A percentile compares a stretch with the other conserved stretches of the same genome.
phyloP scores from a whole-genome alignment of 2,888 invertebrate species.

The Caenorhabditis auriculariae region DNA sequence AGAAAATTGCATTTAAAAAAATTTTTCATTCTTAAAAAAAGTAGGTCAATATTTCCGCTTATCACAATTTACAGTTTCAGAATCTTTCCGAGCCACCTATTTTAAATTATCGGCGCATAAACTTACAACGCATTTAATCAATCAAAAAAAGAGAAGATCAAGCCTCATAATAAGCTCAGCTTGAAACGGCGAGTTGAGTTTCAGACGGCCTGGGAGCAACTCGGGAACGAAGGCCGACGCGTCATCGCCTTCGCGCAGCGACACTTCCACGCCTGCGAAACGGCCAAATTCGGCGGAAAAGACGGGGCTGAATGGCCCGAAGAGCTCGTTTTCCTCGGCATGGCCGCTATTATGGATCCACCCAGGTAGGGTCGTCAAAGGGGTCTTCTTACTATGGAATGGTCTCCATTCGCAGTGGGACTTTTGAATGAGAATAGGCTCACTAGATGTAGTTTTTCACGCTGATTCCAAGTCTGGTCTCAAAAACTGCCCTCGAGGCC shows the following conservation, averaged over 20 bases:
- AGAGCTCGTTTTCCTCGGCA: constrained; percentile 58
- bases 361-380: constrained; percentile 34
- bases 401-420: too few species aligned
- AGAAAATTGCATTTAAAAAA: background rate
- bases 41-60: too few species aligned
- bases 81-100: too few species aligned
- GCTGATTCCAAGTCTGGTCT: too few species aligned
- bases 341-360: constrained; percentile 62
- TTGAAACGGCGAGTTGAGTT: too few species aligned
- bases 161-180: background rate
- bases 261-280: constrained; percentile 48
- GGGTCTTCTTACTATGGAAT: background rate
- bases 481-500: too few species aligned
- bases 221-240: constrained; percentile 58
- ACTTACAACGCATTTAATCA: background rate
- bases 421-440: too few species aligned
- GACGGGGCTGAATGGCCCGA: constrained; percentile 34
- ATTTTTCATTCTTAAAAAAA: too few species aligned
- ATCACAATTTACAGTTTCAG: too few species aligned
- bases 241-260: constrained; percentile 61
- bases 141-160: background rate
- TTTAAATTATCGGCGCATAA: too few species aligned
- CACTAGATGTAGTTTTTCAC: too few species aligned
- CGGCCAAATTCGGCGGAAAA: constrained; percentile 29
- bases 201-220: constrained; percentile 54